Conservation (phyloP, 2,797 vertebrate genomes). For the Hozukius guyotensis region DNA sequence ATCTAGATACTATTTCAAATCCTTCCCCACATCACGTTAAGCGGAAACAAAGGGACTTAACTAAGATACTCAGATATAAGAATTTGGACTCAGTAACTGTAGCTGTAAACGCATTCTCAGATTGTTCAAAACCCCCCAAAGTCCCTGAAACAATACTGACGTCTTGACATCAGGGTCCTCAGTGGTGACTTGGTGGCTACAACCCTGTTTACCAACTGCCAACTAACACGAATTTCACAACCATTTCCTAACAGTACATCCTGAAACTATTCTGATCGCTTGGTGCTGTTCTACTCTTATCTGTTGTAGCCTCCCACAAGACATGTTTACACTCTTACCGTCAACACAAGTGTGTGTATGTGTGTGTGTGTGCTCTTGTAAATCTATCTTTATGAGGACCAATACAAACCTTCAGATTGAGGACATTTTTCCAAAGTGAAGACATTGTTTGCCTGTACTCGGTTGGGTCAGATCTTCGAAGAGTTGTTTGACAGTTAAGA, state of each 20-base stretch:
- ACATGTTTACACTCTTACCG: slow-evolving; percentile 42
- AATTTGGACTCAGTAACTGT: not conserved
- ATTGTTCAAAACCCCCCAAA: not conserved
- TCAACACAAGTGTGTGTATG: not conserved
- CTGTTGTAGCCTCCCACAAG: slow-evolving; percentile 29
- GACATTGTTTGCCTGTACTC: not conserved
- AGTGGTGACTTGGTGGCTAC: not conserved
- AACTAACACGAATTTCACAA: slow-evolving; percentile 27
- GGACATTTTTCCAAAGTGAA: not conserved
- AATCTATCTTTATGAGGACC: not conserved
- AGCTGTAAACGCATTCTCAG: not conserved
- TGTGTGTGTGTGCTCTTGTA: not conserved
- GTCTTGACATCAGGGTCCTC: not conserved
- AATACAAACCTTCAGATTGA: not conserved
- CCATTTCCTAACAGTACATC: not conserved
- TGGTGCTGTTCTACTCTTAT: slow-evolving; percentile 24
- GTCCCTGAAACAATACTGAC: not conserved
- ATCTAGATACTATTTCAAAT: not conserved
- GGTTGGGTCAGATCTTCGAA: not conserved
- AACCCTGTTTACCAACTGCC: slow-evolving; percentile 25
- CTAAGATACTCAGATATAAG: not conserved
- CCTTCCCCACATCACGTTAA: not conserved
- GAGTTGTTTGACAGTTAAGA: not conserved
- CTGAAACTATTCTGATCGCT: slow-evolving; percentile 8
- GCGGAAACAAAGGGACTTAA: too few species aligned